phyloP scores from a whole-genome alignment of 2,797 vertebrate genomes.

The Huso huso region DNA sequence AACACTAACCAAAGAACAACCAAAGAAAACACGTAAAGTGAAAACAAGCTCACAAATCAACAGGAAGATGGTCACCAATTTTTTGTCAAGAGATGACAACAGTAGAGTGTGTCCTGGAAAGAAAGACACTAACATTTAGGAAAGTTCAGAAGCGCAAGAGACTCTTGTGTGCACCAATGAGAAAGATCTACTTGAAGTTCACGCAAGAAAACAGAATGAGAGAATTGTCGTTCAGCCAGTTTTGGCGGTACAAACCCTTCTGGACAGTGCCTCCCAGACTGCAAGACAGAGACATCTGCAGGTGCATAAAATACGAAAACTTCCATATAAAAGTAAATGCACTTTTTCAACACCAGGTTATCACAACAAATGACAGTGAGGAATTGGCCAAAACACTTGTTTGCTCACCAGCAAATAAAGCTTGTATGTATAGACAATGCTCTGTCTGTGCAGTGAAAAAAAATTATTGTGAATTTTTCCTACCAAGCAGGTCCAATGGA shows the following conservation, averaged over 20 bases:
- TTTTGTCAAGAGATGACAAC: conserved; percentile 20
- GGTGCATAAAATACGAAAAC: conserved; percentile 17
- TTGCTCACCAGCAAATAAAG: conserved; percentile 20
- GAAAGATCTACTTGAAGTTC: conserved; percentile 15
- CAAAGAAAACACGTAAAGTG: no score
- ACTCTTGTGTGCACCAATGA: conserved; percentile 17
- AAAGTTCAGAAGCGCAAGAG: conserved; percentile 16
- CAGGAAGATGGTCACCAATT: not conserved
- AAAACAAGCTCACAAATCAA: no score
- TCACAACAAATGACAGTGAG: conserved; percentile 17
- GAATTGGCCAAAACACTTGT: conserved; percentile 18
- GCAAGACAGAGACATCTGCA: conserved; percentile 16
- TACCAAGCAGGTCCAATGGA: conserved; percentile 18
- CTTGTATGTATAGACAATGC: conserved; percentile 17
- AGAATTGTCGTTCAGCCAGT: conserved; percentile 17
- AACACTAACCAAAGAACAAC: no score
- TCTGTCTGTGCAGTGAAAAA: conserved; percentile 19
- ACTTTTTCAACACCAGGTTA: conserved; percentile 16
- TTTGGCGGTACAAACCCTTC: conserved; percentile 15
- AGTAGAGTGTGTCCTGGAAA: conserved; percentile 14
- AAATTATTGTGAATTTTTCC: conserved; percentile 10
- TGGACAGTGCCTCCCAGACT: not conserved
- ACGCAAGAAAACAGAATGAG: conserved; percentile 14
- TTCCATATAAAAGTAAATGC: not conserved
- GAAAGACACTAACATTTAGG: conserved; percentile 24